Evolutionary conservation across 2,888 invertebrate species (phyloP).

Genomic region (Sialis lutaria): DNA sequence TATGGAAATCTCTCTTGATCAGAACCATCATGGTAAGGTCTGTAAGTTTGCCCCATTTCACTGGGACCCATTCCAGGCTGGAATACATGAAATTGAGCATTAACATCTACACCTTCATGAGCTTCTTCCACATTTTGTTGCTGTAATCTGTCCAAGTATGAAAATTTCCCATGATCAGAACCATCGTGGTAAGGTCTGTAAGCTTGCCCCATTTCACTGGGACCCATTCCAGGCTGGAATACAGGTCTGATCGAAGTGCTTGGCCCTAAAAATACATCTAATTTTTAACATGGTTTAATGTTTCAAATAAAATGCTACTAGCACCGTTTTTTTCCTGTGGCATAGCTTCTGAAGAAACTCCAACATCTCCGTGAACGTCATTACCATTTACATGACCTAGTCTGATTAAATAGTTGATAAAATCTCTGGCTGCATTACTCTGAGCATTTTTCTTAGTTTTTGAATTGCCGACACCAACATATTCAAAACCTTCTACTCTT

Average conservation of each 20-base stretch:
- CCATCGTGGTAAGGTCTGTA: conserved; percentile 37
- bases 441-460: conserved; percentile 93
- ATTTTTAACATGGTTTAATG: background rate
- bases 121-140: too few relatives aligned
- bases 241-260: conserved; percentile 27
- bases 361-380: conserved; percentile 51
- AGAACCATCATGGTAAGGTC: too few relatives aligned
- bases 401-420: conserved; percentile 71
- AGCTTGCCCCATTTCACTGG: conserved; percentile 62
- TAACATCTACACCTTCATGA: too few relatives aligned
- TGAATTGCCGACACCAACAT: conserved; percentile 86
- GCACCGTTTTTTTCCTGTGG: background rate
- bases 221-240: conserved; percentile 47
- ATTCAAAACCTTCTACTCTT: conserved; percentile 54
- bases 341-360: conserved; percentile 17
- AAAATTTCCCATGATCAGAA: conserved; percentile 24
- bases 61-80: too few relatives aligned
- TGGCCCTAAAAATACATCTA: background rate
- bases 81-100: too few relatives aligned
- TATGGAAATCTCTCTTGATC: too few relatives aligned
- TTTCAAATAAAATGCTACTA: background rate
- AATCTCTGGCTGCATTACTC: conserved; percentile 84
- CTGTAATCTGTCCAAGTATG: conserved; percentile 59
- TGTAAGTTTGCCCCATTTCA: too few relatives aligned
- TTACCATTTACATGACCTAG: conserved; percentile 39